phyloP scores from a whole-genome alignment of 1,140 invertebrate genomes.

The Cyrtorhinus lividipennis region DNA sequence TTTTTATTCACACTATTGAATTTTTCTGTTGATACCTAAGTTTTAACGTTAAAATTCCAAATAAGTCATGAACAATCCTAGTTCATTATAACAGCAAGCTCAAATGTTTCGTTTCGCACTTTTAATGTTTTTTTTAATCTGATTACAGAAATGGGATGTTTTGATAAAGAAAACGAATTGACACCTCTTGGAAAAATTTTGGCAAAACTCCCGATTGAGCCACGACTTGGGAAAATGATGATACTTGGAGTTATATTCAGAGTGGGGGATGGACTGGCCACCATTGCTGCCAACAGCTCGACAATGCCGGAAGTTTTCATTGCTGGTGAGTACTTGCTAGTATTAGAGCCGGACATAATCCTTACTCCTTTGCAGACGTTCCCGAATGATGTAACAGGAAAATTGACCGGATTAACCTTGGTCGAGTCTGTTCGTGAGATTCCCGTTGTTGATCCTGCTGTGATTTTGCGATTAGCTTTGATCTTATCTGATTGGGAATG shows the following conservation, averaged over 20 bases:
- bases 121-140: too few species aligned
- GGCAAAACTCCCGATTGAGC: conserved; percentile 84
- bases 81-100: too few species aligned
- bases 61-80: too few species aligned
- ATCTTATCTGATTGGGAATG: conserved; percentile 3
- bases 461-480: background rate
- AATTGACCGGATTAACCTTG: background rate
- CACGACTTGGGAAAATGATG: conserved; percentile 89
- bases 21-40: too few species aligned
- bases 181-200: conserved; percentile 81
- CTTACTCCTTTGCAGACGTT: background rate
- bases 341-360: background rate
- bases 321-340: conserved; percentile 16
- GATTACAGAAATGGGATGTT: conserved; percentile 66
- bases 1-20: too few species aligned
- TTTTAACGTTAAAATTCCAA: too few species aligned
- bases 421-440: conserved; percentile 1
- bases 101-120: too few species aligned
- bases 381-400: background rate
- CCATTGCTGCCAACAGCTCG: conserved; percentile 78
- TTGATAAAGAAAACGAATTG: conserved; percentile 69
- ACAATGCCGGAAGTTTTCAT: conserved; percentile 25
- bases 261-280: conserved; percentile 75
- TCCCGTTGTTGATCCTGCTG: background rate
- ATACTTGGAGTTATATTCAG: conserved; percentile 73